These are phyloP conservation scores for Lordiphosa collinella DNA, from an alignment of 1,140 invertebrate genomes.

Conservation along the genomic window DNA sequence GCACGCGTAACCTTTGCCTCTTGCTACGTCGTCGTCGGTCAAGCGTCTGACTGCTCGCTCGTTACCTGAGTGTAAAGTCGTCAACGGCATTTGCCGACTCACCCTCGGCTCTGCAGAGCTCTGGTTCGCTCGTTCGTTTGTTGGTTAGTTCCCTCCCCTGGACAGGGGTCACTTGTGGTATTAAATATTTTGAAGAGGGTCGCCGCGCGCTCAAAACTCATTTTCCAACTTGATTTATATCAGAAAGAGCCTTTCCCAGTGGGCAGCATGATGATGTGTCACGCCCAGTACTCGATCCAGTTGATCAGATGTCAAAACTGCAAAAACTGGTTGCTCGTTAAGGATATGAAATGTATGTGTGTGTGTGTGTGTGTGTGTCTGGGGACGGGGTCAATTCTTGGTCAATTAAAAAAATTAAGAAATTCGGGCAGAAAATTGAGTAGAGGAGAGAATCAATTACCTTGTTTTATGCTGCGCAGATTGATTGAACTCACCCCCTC, in stretches of 20 bases:
- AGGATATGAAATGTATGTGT: not conserved
- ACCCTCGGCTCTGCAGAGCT: constrained; percentile 4
- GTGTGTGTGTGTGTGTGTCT: no score
- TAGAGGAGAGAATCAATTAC: no score
- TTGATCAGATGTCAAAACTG: constrained; percentile 22
- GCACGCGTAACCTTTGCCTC: constrained; percentile 69
- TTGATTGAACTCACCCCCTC: no score
- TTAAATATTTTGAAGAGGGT: constrained; percentile 76
- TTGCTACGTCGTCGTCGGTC: not conserved
- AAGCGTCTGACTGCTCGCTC: constrained; percentile 5
- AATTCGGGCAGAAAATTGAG: no score
- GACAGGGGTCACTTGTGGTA: constrained; percentile 73
- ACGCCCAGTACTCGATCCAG: constrained; percentile 51
- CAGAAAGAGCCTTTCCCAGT: constrained; percentile 24
- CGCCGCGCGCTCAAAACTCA: constrained; percentile 37
- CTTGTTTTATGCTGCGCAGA: no score
- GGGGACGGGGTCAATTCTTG: no score
- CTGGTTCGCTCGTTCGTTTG: not conserved
- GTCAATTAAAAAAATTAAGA: no score
- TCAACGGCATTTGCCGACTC: constrained; percentile 44
- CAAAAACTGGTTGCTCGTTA: not conserved
- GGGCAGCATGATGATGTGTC: constrained; percentile 47
- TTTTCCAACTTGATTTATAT: constrained; percentile 64
- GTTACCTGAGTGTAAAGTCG: constrained; percentile 29
- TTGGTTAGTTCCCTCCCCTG: constrained; percentile 8